Conservation (phyloP, 2,888 invertebrate genomes). For the Thecophora atra region DNA sequence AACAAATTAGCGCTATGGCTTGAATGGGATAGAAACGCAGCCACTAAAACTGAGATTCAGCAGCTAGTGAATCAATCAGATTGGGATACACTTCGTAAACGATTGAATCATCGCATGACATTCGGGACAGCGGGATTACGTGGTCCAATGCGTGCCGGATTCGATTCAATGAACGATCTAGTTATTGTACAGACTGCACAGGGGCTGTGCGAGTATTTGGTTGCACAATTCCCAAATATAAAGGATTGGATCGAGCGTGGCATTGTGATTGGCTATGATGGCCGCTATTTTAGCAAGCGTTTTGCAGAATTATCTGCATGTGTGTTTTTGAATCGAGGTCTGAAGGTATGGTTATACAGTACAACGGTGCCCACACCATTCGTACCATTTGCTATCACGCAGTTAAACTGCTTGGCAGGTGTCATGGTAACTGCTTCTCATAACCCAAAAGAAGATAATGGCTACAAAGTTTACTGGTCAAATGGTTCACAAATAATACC, state of each 20-base stretch:
- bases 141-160: slow-evolving; percentile 93
- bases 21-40: slow-evolving; percentile 77
- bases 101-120: slow-evolving; percentile 76
- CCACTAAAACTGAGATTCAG: slow-evolving; percentile 73
- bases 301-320: slow-evolving; percentile 81
- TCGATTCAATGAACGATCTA: slow-evolving; percentile 93
- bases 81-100: slow-evolving; percentile 69
- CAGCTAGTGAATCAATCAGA: slow-evolving; percentile 69
- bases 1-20: slow-evolving; percentile 78
- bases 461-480: slow-evolving; percentile 96
- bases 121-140: slow-evolving; percentile 96
- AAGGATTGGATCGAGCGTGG: slow-evolving; percentile 71
- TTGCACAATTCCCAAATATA: slow-evolving; percentile 68
- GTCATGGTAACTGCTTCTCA: slow-evolving; percentile 97
- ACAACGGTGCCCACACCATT: slow-evolving; percentile 90
- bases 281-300: slow-evolving; percentile 89
- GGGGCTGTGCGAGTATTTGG: slow-evolving; percentile 83
- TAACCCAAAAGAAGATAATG: slow-evolving; percentile 95
- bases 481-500: slow-evolving; percentile 96
- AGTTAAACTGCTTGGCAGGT: slow-evolving; percentile 81
- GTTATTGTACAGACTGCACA: slow-evolving; percentile 95
- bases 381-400: slow-evolving; percentile 84
- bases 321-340: slow-evolving; percentile 79
- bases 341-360: slow-evolving; percentile 84
- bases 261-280: slow-evolving; percentile 91